Percentiles rank a stretch among this genome's conserved stretches.
These are phyloP conservation scores for Falco berigora DNA, from an alignment of 2,797 vertebrate species.

Conservation along the genomic window DNA sequence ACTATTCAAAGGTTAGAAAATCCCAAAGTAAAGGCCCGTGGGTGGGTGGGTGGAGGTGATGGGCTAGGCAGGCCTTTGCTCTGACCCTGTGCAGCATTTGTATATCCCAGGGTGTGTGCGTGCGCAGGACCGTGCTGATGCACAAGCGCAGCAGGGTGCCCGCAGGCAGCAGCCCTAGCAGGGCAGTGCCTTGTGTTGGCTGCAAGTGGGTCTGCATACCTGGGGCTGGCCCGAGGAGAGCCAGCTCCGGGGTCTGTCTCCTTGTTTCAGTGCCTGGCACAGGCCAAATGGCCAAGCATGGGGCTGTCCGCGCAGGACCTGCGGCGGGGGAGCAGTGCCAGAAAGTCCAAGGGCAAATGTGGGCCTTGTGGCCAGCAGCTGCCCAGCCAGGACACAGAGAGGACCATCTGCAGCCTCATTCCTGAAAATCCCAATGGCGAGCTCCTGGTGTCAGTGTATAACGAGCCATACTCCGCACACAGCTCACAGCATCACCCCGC, in stretches of 20 bases:
- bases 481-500: neutral
- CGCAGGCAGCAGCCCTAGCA: neutral
- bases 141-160: accelerated
- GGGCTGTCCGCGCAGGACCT: conserved; percentile 63
- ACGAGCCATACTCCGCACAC: conserved; percentile 72
- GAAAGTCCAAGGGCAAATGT: conserved; percentile 76
- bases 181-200: neutral
- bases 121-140: accelerated
- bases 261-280: conserved; percentile 59
- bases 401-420: conserved; percentile 28
- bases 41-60: neutral
- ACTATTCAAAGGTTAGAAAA: neutral
- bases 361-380: conserved; percentile 64
- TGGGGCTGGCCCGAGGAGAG: neutral
- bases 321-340: conserved; percentile 75
- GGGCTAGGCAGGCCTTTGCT: neutral
- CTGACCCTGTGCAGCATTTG: neutral
- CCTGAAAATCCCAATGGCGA: conserved; percentile 44
- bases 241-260: neutral
- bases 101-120: accelerated
- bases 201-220: no score
- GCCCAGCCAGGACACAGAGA: conserved; percentile 73
- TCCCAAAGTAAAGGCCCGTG: neutral
- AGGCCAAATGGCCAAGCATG: conserved; percentile 62
- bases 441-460: conserved; percentile 74